A percentile compares a stretch with the other conserved stretches of the same genome.
Conservation (phyloP, 1,140 invertebrate genomes). For the Cherax quadricarinatus region DNA sequence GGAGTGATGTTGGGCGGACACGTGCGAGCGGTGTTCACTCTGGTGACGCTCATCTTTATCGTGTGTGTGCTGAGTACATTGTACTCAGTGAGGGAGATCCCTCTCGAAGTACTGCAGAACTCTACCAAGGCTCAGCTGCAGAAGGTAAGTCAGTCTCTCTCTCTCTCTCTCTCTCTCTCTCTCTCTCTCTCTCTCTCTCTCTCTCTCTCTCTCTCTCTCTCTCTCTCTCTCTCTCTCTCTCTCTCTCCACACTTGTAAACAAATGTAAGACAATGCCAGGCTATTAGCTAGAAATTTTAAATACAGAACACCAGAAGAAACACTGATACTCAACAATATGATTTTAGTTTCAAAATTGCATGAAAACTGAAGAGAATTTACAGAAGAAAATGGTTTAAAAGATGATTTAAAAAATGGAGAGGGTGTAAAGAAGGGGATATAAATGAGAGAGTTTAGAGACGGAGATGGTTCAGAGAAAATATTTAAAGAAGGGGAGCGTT, state of each 20-base stretch:
- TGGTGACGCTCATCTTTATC: constrained; percentile 92
- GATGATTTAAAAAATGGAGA: no score
- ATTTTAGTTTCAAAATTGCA: no score
- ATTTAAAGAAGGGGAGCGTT: no score
- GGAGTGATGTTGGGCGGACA: constrained; percentile 89
- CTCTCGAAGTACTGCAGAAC: constrained; percentile 80
- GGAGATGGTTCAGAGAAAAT: no score
- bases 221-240: constrained; percentile 22
- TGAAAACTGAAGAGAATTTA: no score
- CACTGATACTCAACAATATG: no score
- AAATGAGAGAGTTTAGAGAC: no score
- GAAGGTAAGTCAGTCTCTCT: constrained; percentile 32
- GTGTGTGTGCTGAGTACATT: constrained; percentile 88
- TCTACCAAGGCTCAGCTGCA: constrained; percentile 32
- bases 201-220: constrained; percentile 39
- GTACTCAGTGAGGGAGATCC: constrained; percentile 92
- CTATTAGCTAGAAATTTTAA: no score
- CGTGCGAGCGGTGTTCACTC: constrained; percentile 91
- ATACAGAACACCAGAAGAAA: no score
- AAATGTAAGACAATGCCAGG: no score
- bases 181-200: constrained; percentile 21
- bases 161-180: constrained; percentile 19
- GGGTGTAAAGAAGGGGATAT: no score
- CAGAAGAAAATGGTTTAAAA: no score
- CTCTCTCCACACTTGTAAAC: not conserved